These are phyloP conservation scores for Papilio polyxenes DNA, from an alignment of 1,140 invertebrate species.

Conservation along the genomic window DNA sequence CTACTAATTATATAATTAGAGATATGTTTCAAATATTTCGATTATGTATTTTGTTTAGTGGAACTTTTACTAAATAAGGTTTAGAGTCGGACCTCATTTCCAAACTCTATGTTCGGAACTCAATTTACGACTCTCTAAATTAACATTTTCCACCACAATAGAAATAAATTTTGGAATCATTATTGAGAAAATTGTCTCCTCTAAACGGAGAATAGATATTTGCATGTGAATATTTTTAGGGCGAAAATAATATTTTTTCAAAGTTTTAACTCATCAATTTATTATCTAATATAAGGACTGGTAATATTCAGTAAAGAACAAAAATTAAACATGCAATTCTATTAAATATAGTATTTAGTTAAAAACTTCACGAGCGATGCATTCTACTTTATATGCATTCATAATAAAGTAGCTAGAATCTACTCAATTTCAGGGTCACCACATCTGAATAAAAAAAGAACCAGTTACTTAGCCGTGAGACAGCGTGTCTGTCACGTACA, in stretches of 20 bases:
- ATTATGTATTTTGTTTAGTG: background rate
- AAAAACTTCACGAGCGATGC: background rate
- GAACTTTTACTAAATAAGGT: background rate
- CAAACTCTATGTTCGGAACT: too few species aligned
- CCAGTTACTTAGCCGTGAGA: conserved; percentile 1
- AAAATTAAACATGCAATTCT: background rate
- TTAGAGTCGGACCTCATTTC: too few species aligned
- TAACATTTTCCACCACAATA: too few species aligned
- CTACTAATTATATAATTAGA: too few species aligned
- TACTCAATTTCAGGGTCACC: background rate
- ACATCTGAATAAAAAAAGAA: background rate
- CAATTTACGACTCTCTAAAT: too few species aligned
- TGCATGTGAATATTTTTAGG: too few species aligned
- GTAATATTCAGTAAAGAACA: background rate
- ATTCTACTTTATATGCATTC: background rate
- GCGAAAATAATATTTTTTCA: background rate
- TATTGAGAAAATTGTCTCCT: too few species aligned
- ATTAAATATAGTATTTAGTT: background rate
- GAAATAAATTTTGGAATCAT: too few species aligned
- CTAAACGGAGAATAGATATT: background rate
- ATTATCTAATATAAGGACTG: too few species aligned
- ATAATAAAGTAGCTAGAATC: background rate
- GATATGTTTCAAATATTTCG: background rate
- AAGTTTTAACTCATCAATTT: too few species aligned
- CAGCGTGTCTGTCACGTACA: conserved; percentile 8